Conservation (phyloP, 2,888 invertebrate species). For the Agrochola circellaris region DNA sequence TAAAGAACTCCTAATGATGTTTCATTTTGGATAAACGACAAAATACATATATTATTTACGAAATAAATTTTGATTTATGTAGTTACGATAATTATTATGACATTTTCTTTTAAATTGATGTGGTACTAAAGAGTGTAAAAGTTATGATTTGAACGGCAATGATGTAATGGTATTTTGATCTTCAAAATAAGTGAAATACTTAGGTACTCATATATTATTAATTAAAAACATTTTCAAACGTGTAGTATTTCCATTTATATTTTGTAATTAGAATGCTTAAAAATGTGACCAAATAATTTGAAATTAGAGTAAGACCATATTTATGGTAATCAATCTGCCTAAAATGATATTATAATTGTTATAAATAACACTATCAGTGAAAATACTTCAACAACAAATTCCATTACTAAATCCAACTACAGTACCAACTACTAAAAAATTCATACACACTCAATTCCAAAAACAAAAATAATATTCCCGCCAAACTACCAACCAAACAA, state of each 20-base stretch:
- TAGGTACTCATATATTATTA: not conserved
- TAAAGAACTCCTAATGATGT: constrained; percentile 59
- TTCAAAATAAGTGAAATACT: not conserved
- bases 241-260: not conserved
- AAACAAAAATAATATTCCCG: constrained; percentile 50
- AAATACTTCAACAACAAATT: constrained; percentile 6
- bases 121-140: not conserved
- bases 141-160: not conserved
- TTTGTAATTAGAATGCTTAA: not conserved
- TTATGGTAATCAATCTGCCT: not conserved
- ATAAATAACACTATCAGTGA: not conserved
- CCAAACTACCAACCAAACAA: constrained; percentile 62
- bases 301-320: not conserved
- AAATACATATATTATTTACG: constrained; percentile 31
- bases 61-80: constrained; percentile 31
- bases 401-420: constrained; percentile 10
- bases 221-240: not conserved
- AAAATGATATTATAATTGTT: not conserved
- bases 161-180: not conserved
- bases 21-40: constrained; percentile 33
- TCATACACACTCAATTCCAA: constrained; percentile 48
- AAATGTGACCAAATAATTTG: not conserved
- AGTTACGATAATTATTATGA: constrained; percentile 12
- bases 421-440: constrained; percentile 42
- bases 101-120: constrained; percentile 12